Conservation (phyloP, 2,797 vertebrate species). For the Melanogrammus aeglefinus region DNA sequence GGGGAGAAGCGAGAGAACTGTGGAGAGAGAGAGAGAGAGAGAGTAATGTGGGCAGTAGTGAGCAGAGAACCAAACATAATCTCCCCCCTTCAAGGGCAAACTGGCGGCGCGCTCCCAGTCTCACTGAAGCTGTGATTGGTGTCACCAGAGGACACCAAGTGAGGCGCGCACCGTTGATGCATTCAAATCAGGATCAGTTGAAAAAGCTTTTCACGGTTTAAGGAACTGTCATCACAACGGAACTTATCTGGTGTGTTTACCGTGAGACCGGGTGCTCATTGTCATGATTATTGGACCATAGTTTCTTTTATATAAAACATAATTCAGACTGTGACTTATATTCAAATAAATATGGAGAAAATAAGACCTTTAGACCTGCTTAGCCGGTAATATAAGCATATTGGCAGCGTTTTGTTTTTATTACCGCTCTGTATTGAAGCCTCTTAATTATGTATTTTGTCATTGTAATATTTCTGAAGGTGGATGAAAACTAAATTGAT, state of each 20-base stretch:
- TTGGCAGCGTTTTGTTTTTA: neutral
- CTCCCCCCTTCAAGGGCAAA: constrained; percentile 38
- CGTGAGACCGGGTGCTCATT: neutral
- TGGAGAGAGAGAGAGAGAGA: neutral
- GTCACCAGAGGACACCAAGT: neutral
- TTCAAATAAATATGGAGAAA: neutral
- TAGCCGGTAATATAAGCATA: neutral
- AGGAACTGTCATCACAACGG: neutral
- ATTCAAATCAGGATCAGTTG: constrained; percentile 1
- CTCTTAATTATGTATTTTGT: constrained; percentile 3
- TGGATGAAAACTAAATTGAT: neutral
- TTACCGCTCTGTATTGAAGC: neutral
- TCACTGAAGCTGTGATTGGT: neutral
- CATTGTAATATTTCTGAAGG: constrained; percentile 42
- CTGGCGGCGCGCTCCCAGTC: neutral
- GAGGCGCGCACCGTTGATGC: neutral
- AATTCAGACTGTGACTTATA: neutral
- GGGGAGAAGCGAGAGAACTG: neutral
- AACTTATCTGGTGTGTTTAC: neutral
- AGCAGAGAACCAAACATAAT: constrained; percentile 28
- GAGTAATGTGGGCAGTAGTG: neutral
- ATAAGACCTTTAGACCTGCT: neutral
- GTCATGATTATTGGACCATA: neutral
- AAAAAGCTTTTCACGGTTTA: neutral
- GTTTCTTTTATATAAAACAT: neutral